These are phyloP conservation scores for Tethea ocularis DNA, from an alignment of 2,888 invertebrate genomes.

Conservation along the genomic window DNA sequence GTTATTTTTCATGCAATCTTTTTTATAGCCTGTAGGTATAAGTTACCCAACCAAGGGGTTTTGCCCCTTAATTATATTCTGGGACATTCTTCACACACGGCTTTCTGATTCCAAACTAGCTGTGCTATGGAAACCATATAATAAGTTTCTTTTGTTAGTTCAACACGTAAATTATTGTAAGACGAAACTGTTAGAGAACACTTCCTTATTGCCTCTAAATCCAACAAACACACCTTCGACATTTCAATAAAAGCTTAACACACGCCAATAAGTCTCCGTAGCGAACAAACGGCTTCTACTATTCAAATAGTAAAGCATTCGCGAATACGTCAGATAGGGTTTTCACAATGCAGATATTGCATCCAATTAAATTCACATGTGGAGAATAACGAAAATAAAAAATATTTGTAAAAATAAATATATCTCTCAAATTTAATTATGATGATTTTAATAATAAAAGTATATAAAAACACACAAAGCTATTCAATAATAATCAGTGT, in stretches of 20 bases:
- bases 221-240: slow-evolving; percentile 20
- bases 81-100: no score
- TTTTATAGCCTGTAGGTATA: no score
- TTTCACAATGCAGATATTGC: not conserved
- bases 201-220: slow-evolving; percentile 33
- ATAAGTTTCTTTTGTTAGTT: not conserved
- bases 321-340: not conserved
- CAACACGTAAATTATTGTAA: slow-evolving; percentile 11
- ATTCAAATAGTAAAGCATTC: slow-evolving; percentile 32
- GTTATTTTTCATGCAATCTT: no score
- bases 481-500: no score
- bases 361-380: not conserved
- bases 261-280: slow-evolving; percentile 36
- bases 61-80: no score
- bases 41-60: no score
- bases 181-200: not conserved
- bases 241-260: slow-evolving; percentile 29
- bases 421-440: no score
- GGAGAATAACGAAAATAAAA: not conserved
- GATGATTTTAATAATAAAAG: no score
- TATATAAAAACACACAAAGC: no score
- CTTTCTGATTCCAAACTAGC: no score
- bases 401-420: no score
- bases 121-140: no score
- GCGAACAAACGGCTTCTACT: slow-evolving; percentile 29